Conservation (phyloP, 2,113 vertebrate genomes). For the Stercorarius parasiticus region DNA sequence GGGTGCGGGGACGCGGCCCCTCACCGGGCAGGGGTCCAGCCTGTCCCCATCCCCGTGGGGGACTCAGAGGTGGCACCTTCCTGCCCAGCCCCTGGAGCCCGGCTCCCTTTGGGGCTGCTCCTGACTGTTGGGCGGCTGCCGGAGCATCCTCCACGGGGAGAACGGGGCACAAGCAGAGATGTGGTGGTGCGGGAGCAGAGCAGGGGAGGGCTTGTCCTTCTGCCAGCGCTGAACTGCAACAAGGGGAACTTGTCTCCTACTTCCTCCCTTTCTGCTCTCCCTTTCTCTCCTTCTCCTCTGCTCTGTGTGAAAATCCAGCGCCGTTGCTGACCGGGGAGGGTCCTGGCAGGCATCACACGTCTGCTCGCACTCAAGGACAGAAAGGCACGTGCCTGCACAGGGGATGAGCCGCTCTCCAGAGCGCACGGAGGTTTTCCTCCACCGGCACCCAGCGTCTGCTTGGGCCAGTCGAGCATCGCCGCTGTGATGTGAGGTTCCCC, state of each 20-base stretch:
- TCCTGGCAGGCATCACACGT: background rate
- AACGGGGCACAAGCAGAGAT: background rate
- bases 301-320: background rate
- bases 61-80: background rate
- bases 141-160: accelerated
- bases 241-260: background rate
- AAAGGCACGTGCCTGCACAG: background rate
- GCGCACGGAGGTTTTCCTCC: background rate
- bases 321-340: background rate
- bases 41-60: background rate
- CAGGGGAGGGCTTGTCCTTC: background rate
- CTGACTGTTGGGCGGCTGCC: accelerated
- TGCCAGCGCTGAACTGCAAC: background rate
- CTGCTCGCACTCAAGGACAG: background rate
- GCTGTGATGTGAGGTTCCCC: background rate
- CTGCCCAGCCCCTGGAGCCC: background rate
- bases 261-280: background rate
- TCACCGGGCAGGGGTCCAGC: background rate
- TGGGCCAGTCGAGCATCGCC: accelerated
- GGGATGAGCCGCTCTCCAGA: background rate
- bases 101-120: background rate
- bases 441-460: accelerated
- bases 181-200: accelerated
- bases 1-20: background rate
- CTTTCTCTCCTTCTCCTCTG: background rate